These are phyloP conservation scores for Burhinus bistriatus DNA, from an alignment of 2,113 vertebrate genomes.

Conservation along the genomic window DNA sequence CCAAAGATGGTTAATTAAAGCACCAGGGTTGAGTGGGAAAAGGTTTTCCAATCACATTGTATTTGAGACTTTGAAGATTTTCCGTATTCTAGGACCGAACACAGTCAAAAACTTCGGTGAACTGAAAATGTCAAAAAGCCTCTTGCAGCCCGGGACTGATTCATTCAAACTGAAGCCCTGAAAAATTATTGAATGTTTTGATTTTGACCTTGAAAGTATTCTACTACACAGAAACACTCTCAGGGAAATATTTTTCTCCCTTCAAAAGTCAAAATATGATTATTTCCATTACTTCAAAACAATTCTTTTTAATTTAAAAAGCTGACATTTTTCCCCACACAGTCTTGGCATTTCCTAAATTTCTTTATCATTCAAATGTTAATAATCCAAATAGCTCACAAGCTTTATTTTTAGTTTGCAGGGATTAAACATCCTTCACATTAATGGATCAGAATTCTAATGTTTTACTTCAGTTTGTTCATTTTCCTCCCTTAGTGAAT, in stretches of 20 bases:
- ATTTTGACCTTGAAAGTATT: neutral
- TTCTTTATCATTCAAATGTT: neutral
- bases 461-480: constrained; percentile 4
- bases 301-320: neutral
- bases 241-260: neutral
- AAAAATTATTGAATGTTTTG: too few species aligned
- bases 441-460: neutral
- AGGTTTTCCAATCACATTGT: neutral
- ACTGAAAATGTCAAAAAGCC: neutral
- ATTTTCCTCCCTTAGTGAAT: constrained; percentile 9
- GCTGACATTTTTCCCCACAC: neutral
- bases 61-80: neutral
- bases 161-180: neutral
- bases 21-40: neutral
- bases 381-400: neutral
- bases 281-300: neutral
- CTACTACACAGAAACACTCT: neutral
- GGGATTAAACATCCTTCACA: neutral
- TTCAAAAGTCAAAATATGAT: neutral
- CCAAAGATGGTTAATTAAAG: neutral
- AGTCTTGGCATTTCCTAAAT: neutral
- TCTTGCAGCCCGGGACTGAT: neutral
- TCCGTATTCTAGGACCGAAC: neutral
- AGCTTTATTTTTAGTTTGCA: constrained; percentile 22
- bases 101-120: neutral